Conservation (phyloP, 2,888 invertebrate genomes). For the Smittia aterrima region DNA sequence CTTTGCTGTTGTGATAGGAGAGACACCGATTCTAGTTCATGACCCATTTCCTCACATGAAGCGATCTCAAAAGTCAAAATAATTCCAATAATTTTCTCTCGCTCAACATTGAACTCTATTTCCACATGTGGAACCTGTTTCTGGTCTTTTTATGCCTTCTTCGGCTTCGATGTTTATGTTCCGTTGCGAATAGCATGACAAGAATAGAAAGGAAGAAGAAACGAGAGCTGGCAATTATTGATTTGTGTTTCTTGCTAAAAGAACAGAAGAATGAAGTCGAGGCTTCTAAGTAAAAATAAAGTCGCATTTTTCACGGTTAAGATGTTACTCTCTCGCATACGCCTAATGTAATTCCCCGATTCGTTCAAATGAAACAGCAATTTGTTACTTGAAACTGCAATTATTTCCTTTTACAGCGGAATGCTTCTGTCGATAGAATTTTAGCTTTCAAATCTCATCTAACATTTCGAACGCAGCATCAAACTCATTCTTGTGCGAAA, state of each 20-base stretch:
- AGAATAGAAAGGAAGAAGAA: background rate
- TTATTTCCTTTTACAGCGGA: conserved; percentile 16
- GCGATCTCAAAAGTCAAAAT: conserved; percentile 8
- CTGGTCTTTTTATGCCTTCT: background rate
- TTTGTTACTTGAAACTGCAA: conserved; percentile 39
- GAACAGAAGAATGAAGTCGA: background rate
- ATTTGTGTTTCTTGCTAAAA: background rate
- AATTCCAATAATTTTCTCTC: background rate
- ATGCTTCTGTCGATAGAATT: background rate
- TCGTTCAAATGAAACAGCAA: conserved; percentile 16
- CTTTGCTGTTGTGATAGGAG: too few species aligned
- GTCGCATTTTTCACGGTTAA: conserved; percentile 33
- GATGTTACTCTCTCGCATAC: background rate
- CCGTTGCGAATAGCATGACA: background rate
- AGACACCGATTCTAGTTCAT: conserved; percentile 18
- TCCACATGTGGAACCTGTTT: background rate
- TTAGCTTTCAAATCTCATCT: background rate
- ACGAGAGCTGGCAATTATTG: conserved; percentile 19
- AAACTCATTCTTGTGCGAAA: conserved; percentile 20
- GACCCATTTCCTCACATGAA: conserved; percentile 4
- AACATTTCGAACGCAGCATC: background rate
- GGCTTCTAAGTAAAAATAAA: conserved; percentile 24
- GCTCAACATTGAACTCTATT: conserved; percentile 14
- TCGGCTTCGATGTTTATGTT: background rate
- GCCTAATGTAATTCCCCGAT: background rate